Evolutionary conservation across 2,113 vertebrate genomes (phyloP), one percentile per base, ranked within the genome.

Genomic region (Alligator sinensis): DNA sequence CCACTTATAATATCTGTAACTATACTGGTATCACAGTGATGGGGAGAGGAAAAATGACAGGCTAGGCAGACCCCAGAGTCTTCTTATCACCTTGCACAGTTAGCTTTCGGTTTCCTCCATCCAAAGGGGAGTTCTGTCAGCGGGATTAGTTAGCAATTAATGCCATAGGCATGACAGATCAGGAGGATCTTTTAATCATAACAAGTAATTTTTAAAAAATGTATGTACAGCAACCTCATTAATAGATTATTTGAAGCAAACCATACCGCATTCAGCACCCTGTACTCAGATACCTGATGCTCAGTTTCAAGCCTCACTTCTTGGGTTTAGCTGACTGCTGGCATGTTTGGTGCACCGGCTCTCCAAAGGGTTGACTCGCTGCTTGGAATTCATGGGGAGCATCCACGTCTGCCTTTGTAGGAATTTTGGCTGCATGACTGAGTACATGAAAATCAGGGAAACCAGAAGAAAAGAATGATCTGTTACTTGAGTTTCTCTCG

Each of bases 381-480:
- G 87, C 80, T 97, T 96, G 93, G 87, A 95, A 97, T 96, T 94
- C 95, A 96, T 0, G 24, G 89, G 93, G 88, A 96, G 93, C 89
- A 79, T 83, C 81, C 62, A 77, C 0, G 75, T 96, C 84, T 96
- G 91, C 84, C 93, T 95, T 96, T 91, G 91, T 90, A 94, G 92
- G 92, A 96, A 93, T 97, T 95, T 77, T 96, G 93, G 95, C 93
- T 95, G 96, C 87, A 83, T 0, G n/a, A 82, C 92, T 91, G 90
- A 95, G 91, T 92, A 95, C 95, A 93, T 72, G 91, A 96, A 93
- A 92, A 96, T 92, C 89, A 91, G 93, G 87, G 84, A 92, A 97
- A 70, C 90, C 80, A 94, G 87, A 95, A 96, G 89, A 96, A 95
- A 97, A 96, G 96, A 96, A 94, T 92, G 86, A 95, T 91, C 89